phyloP scores from a whole-genome alignment of 2,888 invertebrate genomes.

The Horisme vitalbata region DNA sequence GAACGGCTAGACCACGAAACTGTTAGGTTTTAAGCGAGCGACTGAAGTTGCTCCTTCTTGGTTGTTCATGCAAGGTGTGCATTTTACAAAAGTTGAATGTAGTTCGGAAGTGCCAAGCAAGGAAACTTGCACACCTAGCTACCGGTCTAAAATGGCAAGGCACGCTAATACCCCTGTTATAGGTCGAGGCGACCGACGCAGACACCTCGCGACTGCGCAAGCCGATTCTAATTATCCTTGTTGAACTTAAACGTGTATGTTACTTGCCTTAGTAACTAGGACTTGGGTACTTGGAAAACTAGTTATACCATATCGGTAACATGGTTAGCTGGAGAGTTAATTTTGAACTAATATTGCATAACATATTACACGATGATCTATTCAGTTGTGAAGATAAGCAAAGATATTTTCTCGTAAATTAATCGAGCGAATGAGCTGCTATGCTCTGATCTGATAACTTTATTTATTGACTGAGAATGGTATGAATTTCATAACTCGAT shows the following conservation, averaged over 20 bases:
- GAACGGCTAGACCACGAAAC: too few species aligned
- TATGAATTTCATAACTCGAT: too few species aligned
- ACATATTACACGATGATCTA: too few species aligned
- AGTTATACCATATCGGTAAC: background rate
- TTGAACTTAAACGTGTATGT: slow-evolving; percentile 10
- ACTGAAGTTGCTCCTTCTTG: background rate
- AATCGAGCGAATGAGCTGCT: too few species aligned
- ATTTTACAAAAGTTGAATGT: slow-evolving; percentile 13
- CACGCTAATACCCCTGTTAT: slow-evolving; percentile 15
- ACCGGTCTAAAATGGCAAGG: slow-evolving; percentile 19
- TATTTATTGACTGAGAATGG: too few species aligned
- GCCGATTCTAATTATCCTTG: slow-evolving; percentile 20
- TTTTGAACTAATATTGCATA: too few species aligned
- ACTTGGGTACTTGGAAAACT: slow-evolving; percentile 1
- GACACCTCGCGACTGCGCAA: slow-evolving; percentile 10
- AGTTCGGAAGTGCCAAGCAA: slow-evolving; percentile 14
- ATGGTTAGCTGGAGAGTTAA: too few species aligned
- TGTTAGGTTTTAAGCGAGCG: too few species aligned
- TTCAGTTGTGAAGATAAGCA: too few species aligned
- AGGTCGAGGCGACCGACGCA: slow-evolving; percentile 18
- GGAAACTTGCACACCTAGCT: slow-evolving; percentile 9
- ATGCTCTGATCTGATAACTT: too few species aligned
- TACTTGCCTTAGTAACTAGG: slow-evolving; percentile 13
- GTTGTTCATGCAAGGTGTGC: slow-evolving; percentile 8
- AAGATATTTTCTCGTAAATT: too few species aligned